Evolutionary conservation across 92 coral and sea anemone species (phyloP).

Genomic region (Plumapathes pennacea): DNA sequence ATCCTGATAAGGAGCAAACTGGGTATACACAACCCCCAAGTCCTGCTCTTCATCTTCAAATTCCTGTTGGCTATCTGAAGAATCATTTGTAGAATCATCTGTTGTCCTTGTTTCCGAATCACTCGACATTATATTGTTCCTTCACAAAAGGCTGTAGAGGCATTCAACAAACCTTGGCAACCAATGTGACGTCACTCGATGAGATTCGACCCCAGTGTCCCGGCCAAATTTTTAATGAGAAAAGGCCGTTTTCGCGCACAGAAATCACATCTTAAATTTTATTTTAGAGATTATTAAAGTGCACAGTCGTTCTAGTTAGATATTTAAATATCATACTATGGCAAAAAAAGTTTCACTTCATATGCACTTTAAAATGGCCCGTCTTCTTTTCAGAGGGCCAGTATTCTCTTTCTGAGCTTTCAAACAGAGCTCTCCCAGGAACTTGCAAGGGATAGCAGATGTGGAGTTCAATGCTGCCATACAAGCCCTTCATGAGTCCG

Average conservation of each 20-base stretch:
- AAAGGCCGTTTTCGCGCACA: no score
- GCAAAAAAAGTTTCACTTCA: not conserved
- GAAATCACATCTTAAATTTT: no score
- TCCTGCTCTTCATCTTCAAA: not conserved
- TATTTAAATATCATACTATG: no score
- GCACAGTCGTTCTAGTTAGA: no score
- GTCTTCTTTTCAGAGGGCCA: slow-evolving; percentile 30
- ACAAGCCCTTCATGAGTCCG: slow-evolving; percentile 7
- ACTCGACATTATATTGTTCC: not conserved
- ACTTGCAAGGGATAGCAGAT: slow-evolving; percentile 17
- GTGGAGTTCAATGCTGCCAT: slow-evolving; percentile 20
- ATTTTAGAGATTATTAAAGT: no score
- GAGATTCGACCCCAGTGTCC: no score
- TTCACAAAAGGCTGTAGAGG: not conserved
- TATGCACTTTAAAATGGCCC: slow-evolving; percentile 20
- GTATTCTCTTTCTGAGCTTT: slow-evolving; percentile 36
- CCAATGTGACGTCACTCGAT: no score
- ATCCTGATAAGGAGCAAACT: slow-evolving; percentile 3
- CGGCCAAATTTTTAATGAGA: no score
- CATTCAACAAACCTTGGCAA: no score
- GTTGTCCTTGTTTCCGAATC: not conserved
- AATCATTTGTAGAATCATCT: not conserved
- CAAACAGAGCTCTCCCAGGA: slow-evolving; percentile 19
- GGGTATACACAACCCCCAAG: not conserved
- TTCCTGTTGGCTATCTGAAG: not conserved